Evolutionary conservation across 2,113 vertebrate species (phyloP), one percentile per base, ranked within the genome.

Genomic region (Anoplopoma fimbria): DNA sequence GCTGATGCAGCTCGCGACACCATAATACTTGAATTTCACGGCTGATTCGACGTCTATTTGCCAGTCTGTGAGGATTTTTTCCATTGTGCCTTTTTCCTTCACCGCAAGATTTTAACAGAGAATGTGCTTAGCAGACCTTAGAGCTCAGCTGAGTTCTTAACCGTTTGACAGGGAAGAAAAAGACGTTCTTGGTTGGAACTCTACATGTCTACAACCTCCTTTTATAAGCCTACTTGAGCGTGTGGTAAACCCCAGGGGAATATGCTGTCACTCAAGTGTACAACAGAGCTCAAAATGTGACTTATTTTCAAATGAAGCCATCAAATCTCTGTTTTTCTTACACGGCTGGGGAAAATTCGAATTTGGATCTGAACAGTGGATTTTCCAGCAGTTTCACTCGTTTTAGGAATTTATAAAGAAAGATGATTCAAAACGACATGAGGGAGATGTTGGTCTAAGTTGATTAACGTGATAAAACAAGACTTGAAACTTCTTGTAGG

Each of bases 121-220:
- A 88, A 90, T 72, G 60, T 58, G 55, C 81, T 83, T 75, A 86
- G 83, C 87, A 93, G 90, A 87, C 71, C 12, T 73, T 13, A 4
- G 61, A 70, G 82, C 84, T 69, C 27, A 34, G 33, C 38, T 38
- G 58, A 79, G 58, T 13, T 57, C 57, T 21, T 19, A 57, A 76
- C 61, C 4, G 0, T 85, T 81, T 60, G 51, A 67, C 77, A 38
- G 60, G 53, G 49, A 76, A 27, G 71, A 82, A 81, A 83, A 57
- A 14, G 62, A 47, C 38, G 69, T 58, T 64, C 40, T 67, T 61
- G 38, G 64, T 76, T 42, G 64, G 45, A 79, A 63, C 33, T 68
- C 83, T 23, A 76, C 64, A 53, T 77, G 49, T 69, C 83, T 63
- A 68, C 77, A 84, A 79, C 29, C 67, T 79, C 49, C 25, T n/a